A percentile compares a stretch with the other conserved stretches of the same genome.
phyloP scores from a whole-genome alignment of 2,888 invertebrate species.

The Flexamia atlantica region DNA sequence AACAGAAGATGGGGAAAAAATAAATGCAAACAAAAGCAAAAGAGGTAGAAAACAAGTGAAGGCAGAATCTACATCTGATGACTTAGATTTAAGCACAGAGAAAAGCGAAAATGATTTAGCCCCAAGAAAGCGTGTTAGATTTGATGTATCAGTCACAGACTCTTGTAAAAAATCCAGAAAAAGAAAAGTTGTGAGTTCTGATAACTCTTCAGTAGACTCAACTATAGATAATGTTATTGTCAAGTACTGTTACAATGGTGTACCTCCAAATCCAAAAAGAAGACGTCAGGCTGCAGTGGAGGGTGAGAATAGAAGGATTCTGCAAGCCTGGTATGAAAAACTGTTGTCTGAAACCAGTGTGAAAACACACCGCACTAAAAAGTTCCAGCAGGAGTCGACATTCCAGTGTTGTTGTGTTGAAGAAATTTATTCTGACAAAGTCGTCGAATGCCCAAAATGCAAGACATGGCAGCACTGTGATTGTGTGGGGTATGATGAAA shows the following conservation, averaged over 20 bases:
- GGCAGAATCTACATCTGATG: background rate
- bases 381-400: background rate
- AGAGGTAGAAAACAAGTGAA: background rate
- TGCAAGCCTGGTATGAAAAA: constrained; percentile 56
- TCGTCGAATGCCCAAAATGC: constrained; percentile 79
- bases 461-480: constrained; percentile 79
- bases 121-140: constrained; percentile 7
- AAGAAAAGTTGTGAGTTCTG: background rate
- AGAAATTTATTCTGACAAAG: constrained; percentile 69
- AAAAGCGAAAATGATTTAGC: background rate
- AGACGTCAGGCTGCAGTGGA: constrained; percentile 2
- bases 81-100: background rate
- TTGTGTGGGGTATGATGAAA: constrained; percentile 78
- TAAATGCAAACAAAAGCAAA: background rate
- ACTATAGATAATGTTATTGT: constrained; percentile 28
- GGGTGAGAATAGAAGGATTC: background rate
- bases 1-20: background rate
- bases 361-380: background rate
- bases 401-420: constrained; percentile 76
- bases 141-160: background rate
- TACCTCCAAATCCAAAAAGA: background rate
- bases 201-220: background rate
- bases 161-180: background rate
- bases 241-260: constrained; percentile 3
- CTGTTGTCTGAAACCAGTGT: constrained; percentile 43